These are phyloP conservation scores for Hippocampus comes DNA, from an alignment of 2,113 vertebrate species.

Conservation along the genomic window DNA sequence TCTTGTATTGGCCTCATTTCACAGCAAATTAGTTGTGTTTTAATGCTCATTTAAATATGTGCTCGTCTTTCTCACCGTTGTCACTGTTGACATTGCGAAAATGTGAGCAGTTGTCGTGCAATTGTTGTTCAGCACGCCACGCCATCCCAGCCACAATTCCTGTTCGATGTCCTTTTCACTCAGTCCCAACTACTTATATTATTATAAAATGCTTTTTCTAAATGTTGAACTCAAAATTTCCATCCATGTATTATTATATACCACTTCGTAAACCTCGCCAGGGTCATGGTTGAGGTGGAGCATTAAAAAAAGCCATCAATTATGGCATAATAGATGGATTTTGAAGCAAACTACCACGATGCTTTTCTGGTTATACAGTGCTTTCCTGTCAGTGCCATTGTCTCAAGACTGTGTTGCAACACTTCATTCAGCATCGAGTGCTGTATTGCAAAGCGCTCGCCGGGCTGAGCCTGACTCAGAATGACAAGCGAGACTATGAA, in stretches of 20 bases:
- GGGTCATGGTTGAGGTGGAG: not conserved
- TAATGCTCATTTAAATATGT: not conserved
- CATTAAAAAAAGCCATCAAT: not conserved
- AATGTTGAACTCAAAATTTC: too few relatives aligned
- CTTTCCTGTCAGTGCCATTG: not conserved
- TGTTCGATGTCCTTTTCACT: too few relatives aligned
- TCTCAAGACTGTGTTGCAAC: not conserved
- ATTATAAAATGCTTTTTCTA: too few relatives aligned
- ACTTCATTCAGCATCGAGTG: not conserved
- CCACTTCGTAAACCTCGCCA: too few relatives aligned
- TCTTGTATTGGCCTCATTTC: slow-evolving; percentile 24
- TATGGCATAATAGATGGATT: not conserved
- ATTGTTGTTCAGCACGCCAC: not conserved
- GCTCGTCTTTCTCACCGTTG: not conserved
- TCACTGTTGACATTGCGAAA: not conserved
- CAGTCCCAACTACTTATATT: too few relatives aligned
- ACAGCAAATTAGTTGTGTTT: slow-evolving; percentile 16
- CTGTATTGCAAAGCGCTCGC: not conserved
- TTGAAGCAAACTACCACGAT: not conserved
- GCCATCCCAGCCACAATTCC: not conserved
- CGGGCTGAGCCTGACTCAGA: slow-evolving; percentile 22
- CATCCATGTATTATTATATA: too few relatives aligned
- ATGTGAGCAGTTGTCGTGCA: not conserved
- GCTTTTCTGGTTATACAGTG: not conserved
- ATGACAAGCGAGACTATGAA: slow-evolving; percentile 11